These are phyloP conservation scores for Malurus cyaneus DNA, from an alignment of 2,113 vertebrate genomes.

Conservation along the genomic window DNA sequence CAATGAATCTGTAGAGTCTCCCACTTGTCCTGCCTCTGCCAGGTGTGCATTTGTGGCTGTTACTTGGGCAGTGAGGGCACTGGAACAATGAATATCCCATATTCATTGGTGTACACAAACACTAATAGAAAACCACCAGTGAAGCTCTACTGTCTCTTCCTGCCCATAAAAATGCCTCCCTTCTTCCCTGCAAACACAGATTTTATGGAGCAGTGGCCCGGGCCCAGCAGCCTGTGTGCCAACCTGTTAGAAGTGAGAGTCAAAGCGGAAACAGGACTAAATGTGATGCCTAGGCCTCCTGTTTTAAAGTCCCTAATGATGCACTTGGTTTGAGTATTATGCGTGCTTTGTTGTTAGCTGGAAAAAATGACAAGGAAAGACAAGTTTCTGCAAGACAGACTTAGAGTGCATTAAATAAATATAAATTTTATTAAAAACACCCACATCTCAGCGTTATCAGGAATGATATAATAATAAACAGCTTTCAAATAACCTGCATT, in stretches of 20 bases:
- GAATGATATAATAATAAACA: constrained; percentile 99
- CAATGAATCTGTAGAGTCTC: neutral
- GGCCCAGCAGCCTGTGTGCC: neutral
- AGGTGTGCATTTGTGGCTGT: neutral
- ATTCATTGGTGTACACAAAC: neutral
- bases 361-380: neutral
- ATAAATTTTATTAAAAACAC: constrained; percentile 99
- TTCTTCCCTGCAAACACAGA: neutral
- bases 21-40: neutral
- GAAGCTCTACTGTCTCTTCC: neutral
- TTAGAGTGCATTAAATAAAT: constrained; percentile 98
- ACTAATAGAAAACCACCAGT: neutral
- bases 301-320: neutral
- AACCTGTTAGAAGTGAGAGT: neutral
- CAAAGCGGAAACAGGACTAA: neutral
- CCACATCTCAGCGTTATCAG: constrained; percentile 98
- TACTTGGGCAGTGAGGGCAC: neutral
- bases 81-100: neutral
- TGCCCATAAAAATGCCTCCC: neutral
- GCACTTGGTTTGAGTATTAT: neutral
- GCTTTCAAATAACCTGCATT: constrained; percentile 99
- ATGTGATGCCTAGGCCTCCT: neutral
- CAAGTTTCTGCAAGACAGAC: constrained; percentile 39
- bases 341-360: neutral
- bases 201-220: neutral